Base-by-base conservation (phyloP, 2,888 invertebrate species). In the Cerceris rybyensis region DNA sequence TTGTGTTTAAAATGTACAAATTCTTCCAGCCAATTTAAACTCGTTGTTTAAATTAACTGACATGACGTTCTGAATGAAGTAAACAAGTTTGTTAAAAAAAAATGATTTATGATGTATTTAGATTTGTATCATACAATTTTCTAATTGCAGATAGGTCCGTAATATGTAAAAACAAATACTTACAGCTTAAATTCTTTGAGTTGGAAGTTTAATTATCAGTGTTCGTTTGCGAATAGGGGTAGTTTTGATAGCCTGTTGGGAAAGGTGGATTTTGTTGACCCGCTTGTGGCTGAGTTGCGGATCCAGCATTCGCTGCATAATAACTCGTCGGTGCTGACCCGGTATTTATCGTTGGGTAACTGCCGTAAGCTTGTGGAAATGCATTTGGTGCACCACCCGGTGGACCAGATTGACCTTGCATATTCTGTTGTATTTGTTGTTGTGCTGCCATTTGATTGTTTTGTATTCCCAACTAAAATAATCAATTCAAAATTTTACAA, bases 191-290 rank as follows among this genome's bases (percentile, higher is more conserved):
- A 70, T 74, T 75, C 77, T 74, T 67, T 70, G 52, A 59, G 68
- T 69, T 77, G 82, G 83, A 80, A 82, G 82, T 80, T 92, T 88
- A 92, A 83, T 92, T 92, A 73, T 92, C 92, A 78, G 92, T 88
- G 73, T 87, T 91, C 55, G 90, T 86, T 77, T 92, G 92, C 57
- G 92, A 87, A 72, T 91, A 92, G 52, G 92, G 89, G 74, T 92
- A 92, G 81, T 92, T 92, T 80, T 92, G 92, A 84, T 92, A 92
- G 58, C 90, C 90, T 75, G 89, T 84, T 70, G 91, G 91, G 75
- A 91, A 91, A 80, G 90, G 88, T 71, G 91, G 90, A 83, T 90
- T 91, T 80, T 91, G 91, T 78, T 92, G 92, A 41, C 90, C 91
- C 13, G 90, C 82, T 76, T 89, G 91, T 41, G 88, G 89, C 75